These are phyloP conservation scores for Rhinichthys klamathensis DNA, from an alignment of 2,113 vertebrate genomes.

Conservation along the genomic window DNA sequence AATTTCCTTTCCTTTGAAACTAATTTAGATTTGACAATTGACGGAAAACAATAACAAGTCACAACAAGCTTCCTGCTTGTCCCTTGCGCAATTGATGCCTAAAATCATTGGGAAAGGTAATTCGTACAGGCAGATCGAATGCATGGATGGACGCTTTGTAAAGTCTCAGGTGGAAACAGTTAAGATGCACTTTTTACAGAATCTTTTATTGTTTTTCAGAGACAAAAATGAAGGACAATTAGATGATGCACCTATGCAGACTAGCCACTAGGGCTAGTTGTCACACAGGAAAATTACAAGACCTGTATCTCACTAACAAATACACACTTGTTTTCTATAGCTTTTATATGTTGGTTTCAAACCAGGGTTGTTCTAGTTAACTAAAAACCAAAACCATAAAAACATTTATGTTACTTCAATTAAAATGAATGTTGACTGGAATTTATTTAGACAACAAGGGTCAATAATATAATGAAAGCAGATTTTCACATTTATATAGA, in stretches of 20 bases:
- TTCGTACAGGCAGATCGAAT: constrained; percentile 50
- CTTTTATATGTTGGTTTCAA: not conserved
- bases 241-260: not conserved
- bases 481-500: not conserved
- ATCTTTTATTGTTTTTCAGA: constrained; percentile 49
- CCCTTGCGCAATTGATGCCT: constrained; percentile 40
- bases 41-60: constrained; percentile 67
- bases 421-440: not conserved
- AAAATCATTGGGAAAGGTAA: constrained; percentile 48
- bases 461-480: not conserved
- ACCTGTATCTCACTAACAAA: no score
- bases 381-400: no score
- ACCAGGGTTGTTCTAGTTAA: not conserved
- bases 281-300: not conserved
- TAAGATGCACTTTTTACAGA: constrained; percentile 48
- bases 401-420: no score
- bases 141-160: constrained; percentile 48
- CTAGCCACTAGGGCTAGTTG: not conserved
- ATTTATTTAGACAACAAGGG: not conserved
- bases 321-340: not conserved
- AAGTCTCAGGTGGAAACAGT: constrained; percentile 37
- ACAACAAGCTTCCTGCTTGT: constrained; percentile 48
- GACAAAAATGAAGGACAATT: constrained; percentile 34
- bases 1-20: constrained; percentile 63
- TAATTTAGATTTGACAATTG: constrained; percentile 68